phyloP scores from a whole-genome alignment of 2,797 vertebrate genomes.

The Clamator glandarius region DNA sequence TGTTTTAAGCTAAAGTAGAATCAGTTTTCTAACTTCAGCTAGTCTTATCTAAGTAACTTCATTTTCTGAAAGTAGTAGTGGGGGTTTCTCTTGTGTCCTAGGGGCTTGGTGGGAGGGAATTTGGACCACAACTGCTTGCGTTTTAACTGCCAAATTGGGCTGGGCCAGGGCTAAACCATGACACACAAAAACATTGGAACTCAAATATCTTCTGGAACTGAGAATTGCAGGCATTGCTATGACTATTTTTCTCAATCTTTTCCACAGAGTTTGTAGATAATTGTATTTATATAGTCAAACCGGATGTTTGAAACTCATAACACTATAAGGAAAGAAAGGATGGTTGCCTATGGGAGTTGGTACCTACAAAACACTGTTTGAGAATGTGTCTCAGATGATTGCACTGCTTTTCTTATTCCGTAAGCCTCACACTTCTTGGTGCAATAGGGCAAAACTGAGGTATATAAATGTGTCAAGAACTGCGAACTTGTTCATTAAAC shows the following conservation, averaged over 20 bases:
- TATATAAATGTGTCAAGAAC: not conserved
- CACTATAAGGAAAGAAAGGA: not conserved
- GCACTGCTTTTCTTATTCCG: not conserved
- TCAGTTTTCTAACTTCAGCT: too few relatives aligned
- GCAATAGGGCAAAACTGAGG: not conserved
- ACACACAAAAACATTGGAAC: not conserved
- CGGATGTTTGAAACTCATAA: not conserved
- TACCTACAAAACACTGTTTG: not conserved
- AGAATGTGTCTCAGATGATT: not conserved
- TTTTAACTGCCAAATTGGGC: too few relatives aligned
- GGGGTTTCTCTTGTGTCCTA: too few relatives aligned
- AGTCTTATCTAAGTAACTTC: too few relatives aligned
- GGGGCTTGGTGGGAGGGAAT: too few relatives aligned
- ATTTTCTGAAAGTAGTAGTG: too few relatives aligned
- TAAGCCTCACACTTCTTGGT: not conserved
- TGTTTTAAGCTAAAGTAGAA: too few relatives aligned
- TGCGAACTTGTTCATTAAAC: slow-evolving; percentile 20
- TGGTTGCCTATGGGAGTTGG: not conserved
- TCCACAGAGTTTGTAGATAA: not conserved
- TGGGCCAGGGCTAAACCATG: too few relatives aligned
- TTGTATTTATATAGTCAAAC: not conserved
- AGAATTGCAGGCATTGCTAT: not conserved
- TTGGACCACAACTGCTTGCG: too few relatives aligned
- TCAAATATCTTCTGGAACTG: not conserved
- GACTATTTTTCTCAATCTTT: not conserved